Evolutionary conservation across 2,113 vertebrate species (phyloP).

Genomic region (Pseudorhombus dupliciocellatus): DNA sequence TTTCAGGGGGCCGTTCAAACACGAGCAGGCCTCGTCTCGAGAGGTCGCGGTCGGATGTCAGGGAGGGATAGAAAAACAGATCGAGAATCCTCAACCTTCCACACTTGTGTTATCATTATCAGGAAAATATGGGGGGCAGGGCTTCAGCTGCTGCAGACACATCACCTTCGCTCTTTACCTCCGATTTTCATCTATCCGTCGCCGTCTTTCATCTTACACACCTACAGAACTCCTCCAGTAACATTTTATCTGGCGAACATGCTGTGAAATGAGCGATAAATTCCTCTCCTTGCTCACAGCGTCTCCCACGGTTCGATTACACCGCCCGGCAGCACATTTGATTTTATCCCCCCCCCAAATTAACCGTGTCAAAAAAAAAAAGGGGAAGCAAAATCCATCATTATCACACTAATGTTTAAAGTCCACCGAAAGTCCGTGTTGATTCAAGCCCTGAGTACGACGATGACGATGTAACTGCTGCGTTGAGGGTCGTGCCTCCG

Average conservation of each 20-base stretch:
- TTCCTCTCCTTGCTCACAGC: conserved; percentile 45
- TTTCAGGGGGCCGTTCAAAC: conserved; percentile 60
- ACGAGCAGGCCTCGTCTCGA: conserved; percentile 30
- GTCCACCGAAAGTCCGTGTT: conserved; percentile 51
- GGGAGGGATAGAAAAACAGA: conserved; percentile 56
- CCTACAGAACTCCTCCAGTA: conserved; percentile 50
- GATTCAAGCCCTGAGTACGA: conserved; percentile 54
- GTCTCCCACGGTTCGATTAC: conserved; percentile 68
- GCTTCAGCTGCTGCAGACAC: conserved; percentile 51
- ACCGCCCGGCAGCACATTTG: conserved; percentile 49
- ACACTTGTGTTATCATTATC: conserved; percentile 52
- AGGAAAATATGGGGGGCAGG: conserved; percentile 16
- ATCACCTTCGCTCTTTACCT: neutral
- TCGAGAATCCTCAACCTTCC: conserved; percentile 47
- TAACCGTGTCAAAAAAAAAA: conserved; percentile 43
- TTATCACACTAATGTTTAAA: conserved; percentile 43
- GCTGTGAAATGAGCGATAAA: conserved; percentile 57
- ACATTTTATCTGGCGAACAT: conserved; percentile 65
- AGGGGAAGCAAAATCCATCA: conserved; percentile 35
- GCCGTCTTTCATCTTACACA: conserved; percentile 25
- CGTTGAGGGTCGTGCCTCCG: conserved; percentile 21
- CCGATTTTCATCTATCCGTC: conserved; percentile 21
- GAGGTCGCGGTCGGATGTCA: conserved; percentile 49
- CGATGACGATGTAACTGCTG: conserved; percentile 10
- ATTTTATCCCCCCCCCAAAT: conserved; percentile 54